phyloP scores from a whole-genome alignment of 2,113 vertebrate genomes.

The Syrrhaptes paradoxus region DNA sequence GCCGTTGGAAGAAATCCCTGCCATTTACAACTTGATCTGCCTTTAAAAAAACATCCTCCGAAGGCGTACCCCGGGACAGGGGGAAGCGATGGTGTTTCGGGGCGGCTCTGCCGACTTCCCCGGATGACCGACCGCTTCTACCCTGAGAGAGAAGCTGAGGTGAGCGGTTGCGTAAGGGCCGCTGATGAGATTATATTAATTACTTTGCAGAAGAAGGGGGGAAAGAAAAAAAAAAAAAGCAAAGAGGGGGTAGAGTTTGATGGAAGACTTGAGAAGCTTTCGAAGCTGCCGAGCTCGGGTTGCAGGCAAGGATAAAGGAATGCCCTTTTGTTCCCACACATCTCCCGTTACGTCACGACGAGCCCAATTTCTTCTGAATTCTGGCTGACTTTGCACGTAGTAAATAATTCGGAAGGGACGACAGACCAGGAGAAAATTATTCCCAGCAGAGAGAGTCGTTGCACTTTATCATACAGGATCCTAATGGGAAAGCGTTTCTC shows the following conservation, averaged over 20 bases:
- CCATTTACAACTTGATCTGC: conserved; percentile 60
- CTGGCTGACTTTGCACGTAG: conserved; percentile 40
- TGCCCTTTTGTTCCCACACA: conserved; percentile 77
- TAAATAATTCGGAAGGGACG: conserved; percentile 28
- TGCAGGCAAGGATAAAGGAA: conserved; percentile 75
- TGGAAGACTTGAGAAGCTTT: conserved; percentile 64
- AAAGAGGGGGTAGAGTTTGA: conserved; percentile 36
- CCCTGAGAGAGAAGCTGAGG: conserved; percentile 59
- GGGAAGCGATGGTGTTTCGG: not conserved
- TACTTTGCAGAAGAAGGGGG: not conserved
- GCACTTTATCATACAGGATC: not conserved
- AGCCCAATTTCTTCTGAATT: conserved; percentile 66
- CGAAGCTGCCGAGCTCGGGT: conserved; percentile 69
- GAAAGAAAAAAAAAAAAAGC: fast-evolving
- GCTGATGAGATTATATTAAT: conserved; percentile 68
- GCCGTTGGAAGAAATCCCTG: conserved; percentile 52
- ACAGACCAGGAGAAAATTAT: not conserved
- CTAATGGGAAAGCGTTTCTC: not conserved
- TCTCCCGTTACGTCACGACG: conserved; percentile 76
- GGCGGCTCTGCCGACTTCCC: not conserved
- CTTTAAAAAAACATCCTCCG: conserved; percentile 30
- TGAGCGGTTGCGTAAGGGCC: conserved; percentile 70
- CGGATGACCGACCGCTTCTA: not conserved
- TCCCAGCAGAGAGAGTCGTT: not conserved
- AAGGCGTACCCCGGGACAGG: not conserved